Percentiles rank a stretch among this genome's conserved stretches.
Conservation (phyloP, 2,113 vertebrate genomes). For the Campylorhamphus procurvoides region DNA sequence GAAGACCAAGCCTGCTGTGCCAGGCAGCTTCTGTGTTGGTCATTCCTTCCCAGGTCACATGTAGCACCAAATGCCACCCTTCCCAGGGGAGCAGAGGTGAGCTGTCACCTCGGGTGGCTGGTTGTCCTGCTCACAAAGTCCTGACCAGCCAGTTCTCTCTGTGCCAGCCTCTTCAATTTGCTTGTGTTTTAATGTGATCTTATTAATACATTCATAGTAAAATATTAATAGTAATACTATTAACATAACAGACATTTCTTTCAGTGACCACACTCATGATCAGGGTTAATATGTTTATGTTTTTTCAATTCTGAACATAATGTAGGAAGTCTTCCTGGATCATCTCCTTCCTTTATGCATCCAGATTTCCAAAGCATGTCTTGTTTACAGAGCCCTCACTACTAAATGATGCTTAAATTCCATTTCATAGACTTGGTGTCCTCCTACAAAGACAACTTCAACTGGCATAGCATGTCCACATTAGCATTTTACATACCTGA, state of each 20-base stretch:
- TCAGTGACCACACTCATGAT: not conserved
- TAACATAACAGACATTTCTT: not conserved
- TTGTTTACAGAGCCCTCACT: not conserved
- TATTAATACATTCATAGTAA: not conserved
- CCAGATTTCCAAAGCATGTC: not conserved
- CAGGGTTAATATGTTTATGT: not conserved
- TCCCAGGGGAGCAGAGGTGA: not conserved
- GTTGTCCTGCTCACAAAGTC: not conserved
- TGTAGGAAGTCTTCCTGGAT: not conserved
- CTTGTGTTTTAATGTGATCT: not conserved
- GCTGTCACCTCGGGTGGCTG: not conserved
- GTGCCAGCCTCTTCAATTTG: not conserved
- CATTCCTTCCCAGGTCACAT: not conserved
- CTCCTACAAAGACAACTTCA: not conserved
- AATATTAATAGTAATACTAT: not conserved
- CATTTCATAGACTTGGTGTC: not conserved
- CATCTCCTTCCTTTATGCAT: not conserved
- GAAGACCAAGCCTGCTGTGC: not conserved
- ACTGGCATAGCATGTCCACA: not conserved
- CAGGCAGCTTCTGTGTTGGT: not conserved
- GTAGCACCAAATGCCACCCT: not conserved
- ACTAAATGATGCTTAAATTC: not conserved
- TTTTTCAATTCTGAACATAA: not conserved
- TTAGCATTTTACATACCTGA: not conserved
- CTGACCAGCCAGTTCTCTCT: not conserved